These are phyloP conservation scores for Heteromurus nitidus DNA, from an alignment of 2,888 invertebrate species.

Conservation along the genomic window DNA sequence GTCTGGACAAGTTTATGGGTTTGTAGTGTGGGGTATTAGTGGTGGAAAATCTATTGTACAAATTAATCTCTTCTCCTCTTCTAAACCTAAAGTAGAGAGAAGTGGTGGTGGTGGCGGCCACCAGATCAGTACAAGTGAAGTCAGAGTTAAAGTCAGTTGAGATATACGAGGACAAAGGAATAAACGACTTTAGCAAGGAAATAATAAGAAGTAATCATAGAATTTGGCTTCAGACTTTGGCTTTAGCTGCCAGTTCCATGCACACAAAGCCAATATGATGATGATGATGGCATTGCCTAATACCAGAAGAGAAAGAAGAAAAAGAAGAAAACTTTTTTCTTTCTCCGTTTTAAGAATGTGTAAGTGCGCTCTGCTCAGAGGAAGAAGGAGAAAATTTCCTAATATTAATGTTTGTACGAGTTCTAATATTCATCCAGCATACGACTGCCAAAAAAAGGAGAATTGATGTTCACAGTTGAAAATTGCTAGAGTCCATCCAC, in stretches of 20 bases:
- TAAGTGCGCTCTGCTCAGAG: neutral
- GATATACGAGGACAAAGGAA: constrained; percentile 13
- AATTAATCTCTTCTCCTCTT: constrained; percentile 28
- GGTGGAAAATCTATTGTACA: constrained; percentile 24
- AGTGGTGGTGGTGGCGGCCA: neutral
- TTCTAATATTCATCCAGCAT: neutral
- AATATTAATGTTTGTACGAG: constrained; percentile 9
- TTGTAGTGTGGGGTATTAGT: constrained; percentile 21
- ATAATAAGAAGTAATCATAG: constrained; percentile 36
- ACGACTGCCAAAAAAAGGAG: constrained; percentile 8
- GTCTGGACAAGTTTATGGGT: constrained; percentile 17
- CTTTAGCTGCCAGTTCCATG: constrained; percentile 25
- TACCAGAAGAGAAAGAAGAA: no score
- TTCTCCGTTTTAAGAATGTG: neutral
- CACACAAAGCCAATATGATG: constrained; percentile 12
- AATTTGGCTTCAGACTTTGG: constrained; percentile 24
- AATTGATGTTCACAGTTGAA: constrained; percentile 24
- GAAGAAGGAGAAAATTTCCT: neutral
- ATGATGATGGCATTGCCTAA: no score
- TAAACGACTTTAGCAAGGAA: constrained; percentile 32
- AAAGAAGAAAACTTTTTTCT: constrained; percentile 17
- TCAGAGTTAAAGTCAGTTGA: neutral
- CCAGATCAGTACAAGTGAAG: neutral
- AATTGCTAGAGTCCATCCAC: constrained; percentile 7
- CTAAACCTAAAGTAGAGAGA: constrained; percentile 4